Conservation (phyloP, 2,113 vertebrate species). For the Chionis minor region DNA sequence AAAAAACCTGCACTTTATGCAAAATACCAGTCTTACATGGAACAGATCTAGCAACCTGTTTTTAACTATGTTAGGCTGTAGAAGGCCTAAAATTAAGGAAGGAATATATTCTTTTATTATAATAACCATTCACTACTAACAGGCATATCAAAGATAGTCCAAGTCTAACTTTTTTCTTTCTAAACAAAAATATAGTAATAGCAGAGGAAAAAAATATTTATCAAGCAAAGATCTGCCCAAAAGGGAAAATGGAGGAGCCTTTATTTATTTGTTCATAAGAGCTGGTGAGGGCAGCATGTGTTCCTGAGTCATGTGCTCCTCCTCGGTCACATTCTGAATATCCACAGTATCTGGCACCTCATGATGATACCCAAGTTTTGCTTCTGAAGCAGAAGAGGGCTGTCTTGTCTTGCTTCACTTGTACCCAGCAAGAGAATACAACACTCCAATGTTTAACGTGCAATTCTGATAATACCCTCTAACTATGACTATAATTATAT, state of each 20-base stretch:
- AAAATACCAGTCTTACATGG: background rate
- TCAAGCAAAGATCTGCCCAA: background rate
- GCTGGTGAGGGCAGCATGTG: background rate
- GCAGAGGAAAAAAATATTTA: background rate
- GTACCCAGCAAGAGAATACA: background rate
- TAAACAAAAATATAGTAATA: background rate
- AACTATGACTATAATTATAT: background rate
- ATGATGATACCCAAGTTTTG: background rate
- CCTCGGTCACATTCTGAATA: background rate
- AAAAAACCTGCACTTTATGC: background rate
- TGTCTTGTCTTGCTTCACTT: background rate
- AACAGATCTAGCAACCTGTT: background rate
- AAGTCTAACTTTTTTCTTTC: background rate
- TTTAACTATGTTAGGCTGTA: background rate
- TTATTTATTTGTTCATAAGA: background rate
- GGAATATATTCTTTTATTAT: background rate
- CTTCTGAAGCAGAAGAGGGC: background rate
- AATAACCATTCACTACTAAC: background rate
- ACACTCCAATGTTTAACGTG: background rate
- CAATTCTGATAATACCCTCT: background rate
- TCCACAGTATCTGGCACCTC: background rate
- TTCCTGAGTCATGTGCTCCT: rapidly evolving
- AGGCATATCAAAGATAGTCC: background rate
- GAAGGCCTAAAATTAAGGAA: background rate
- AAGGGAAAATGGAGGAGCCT: background rate